Evolutionary conservation across 2,888 invertebrate species (phyloP).

Genomic region (Julus scanicus): DNA sequence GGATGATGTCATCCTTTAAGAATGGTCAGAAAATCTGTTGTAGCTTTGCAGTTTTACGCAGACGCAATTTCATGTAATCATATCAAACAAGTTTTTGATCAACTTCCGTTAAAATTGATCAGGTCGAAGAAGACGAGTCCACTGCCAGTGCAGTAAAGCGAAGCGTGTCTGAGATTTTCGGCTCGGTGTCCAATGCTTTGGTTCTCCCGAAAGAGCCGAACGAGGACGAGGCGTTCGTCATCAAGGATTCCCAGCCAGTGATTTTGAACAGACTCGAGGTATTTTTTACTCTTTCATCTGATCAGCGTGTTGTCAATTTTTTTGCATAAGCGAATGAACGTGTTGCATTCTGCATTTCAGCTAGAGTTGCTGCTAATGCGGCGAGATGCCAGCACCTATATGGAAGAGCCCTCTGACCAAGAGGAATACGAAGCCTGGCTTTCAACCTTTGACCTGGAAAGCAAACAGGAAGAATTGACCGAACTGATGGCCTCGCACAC

Average conservation of each 20-base stretch:
- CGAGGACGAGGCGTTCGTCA: conserved; percentile 77
- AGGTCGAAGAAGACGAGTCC: conserved; percentile 79
- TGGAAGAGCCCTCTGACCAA: conserved; percentile 74
- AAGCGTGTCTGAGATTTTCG: conserved; percentile 77
- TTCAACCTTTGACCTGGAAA: conserved; percentile 70
- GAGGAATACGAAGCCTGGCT: conserved; percentile 73
- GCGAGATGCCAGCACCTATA: conserved; percentile 78
- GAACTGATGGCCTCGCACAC: conserved; percentile 74
- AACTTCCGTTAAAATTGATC: too few species aligned
- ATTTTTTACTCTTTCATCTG: not conserved
- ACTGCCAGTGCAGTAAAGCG: conserved; percentile 78
- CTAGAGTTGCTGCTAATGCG: conserved; percentile 78
- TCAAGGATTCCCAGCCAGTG: conserved; percentile 76
- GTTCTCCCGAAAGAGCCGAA: conserved; percentile 75
- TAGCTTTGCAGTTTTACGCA: not conserved
- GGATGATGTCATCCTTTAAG: too few species aligned
- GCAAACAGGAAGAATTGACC: conserved; percentile 71
- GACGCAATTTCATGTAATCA: not conserved
- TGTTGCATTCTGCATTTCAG: conserved; percentile 66
- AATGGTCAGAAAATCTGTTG: too few species aligned
- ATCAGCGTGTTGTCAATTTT: not conserved
- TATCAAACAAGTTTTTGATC: too few species aligned
- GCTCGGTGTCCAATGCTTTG: conserved; percentile 77
- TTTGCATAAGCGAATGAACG: not conserved
- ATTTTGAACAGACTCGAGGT: conserved; percentile 73